A percentile compares a stretch with the other conserved stretches of the same genome.
These are phyloP conservation scores for Bolinopsis microptera DNA, from an alignment of 37 sponge, comb jelly and placozoan genomes.

Conservation along the genomic window DNA sequence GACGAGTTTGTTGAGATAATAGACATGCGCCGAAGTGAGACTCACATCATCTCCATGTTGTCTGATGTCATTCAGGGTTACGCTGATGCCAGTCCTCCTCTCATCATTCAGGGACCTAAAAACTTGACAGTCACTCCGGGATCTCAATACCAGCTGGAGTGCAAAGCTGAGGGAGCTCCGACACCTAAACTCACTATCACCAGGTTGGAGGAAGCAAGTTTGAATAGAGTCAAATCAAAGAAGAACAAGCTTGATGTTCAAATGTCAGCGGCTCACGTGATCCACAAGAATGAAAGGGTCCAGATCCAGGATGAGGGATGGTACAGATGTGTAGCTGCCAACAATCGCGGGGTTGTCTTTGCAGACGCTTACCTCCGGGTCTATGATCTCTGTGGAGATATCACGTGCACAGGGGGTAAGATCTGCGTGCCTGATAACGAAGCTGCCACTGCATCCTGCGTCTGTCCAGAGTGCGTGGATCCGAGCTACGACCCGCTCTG, in stretches of 20 bases:
- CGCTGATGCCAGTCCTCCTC: slow-evolving; percentile 57
- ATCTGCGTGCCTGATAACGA: slow-evolving; percentile 45
- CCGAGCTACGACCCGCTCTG: neutral
- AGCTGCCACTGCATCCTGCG: slow-evolving; percentile 18
- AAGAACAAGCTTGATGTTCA: neutral
- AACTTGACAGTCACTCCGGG: slow-evolving; percentile 59
- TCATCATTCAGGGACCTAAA: slow-evolving; percentile 54
- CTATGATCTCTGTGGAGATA: slow-evolving; percentile 48
- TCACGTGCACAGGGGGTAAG: slow-evolving; percentile 46
- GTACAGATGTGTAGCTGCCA: slow-evolving; percentile 60
- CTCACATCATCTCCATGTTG: neutral
- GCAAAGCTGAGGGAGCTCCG: slow-evolving; percentile 57
- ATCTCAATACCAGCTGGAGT: slow-evolving; percentile 52
- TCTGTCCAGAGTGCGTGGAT: slow-evolving; percentile 60
- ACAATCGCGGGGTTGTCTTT: slow-evolving; percentile 51
- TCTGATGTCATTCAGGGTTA: neutral
- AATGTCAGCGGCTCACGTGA: slow-evolving; percentile 49
- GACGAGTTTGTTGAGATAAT: slow-evolving; percentile 63
- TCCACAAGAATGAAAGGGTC: slow-evolving; percentile 46
- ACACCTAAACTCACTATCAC: slow-evolving; percentile 62
- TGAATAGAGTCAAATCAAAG: neutral
- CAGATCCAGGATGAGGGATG: slow-evolving; percentile 47
- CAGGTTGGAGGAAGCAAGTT: slow-evolving; percentile 41
- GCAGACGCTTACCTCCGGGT: slow-evolving; percentile 41
- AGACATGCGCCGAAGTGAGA: neutral